Conservation (phyloP, 2,797 vertebrate genomes). For the Paratrypauchen microcephalus region DNA sequence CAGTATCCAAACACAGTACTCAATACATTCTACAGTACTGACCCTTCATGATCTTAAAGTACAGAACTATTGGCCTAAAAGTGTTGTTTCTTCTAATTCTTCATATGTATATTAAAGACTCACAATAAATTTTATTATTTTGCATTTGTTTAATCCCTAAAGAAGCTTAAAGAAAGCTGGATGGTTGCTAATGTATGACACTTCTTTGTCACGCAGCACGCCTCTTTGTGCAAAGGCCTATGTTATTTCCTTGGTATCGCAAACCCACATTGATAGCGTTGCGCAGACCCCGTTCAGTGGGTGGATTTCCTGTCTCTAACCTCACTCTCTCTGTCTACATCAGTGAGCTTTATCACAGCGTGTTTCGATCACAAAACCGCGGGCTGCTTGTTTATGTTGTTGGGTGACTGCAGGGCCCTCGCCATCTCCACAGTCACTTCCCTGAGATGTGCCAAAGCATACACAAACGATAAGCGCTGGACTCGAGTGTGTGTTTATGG, state of each 20-base stretch:
- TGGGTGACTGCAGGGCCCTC: slow-evolving; percentile 64
- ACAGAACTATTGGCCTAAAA: too few species aligned
- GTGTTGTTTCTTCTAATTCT: too few species aligned
- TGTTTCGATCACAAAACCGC: slow-evolving; percentile 35
- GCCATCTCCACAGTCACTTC: slow-evolving; percentile 86
- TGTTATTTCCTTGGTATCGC: slow-evolving; percentile 38
- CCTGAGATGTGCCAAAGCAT: slow-evolving; percentile 87
- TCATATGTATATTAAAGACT: too few species aligned
- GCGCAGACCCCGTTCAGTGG: slow-evolving; percentile 50
- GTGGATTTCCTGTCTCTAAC: slow-evolving; percentile 68
- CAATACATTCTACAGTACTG: too few species aligned
- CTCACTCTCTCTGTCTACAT: slow-evolving; percentile 37
- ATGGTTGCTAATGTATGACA: neutral
- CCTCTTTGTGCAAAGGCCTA: neutral
- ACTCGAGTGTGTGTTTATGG: slow-evolving; percentile 77
- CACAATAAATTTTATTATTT: too few species aligned
- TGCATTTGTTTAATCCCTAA: too few species aligned
- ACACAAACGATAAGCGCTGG: slow-evolving; percentile 81
- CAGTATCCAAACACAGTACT: too few species aligned
- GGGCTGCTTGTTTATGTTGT: slow-evolving; percentile 58
- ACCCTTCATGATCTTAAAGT: too few species aligned
- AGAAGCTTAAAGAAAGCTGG: neutral
- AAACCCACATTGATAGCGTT: slow-evolving; percentile 55
- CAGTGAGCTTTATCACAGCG: slow-evolving; percentile 54
- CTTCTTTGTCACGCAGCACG: neutral